These are phyloP conservation scores for Melanitta fusca DNA, from an alignment of 2,797 vertebrate species.

Conservation along the genomic window DNA sequence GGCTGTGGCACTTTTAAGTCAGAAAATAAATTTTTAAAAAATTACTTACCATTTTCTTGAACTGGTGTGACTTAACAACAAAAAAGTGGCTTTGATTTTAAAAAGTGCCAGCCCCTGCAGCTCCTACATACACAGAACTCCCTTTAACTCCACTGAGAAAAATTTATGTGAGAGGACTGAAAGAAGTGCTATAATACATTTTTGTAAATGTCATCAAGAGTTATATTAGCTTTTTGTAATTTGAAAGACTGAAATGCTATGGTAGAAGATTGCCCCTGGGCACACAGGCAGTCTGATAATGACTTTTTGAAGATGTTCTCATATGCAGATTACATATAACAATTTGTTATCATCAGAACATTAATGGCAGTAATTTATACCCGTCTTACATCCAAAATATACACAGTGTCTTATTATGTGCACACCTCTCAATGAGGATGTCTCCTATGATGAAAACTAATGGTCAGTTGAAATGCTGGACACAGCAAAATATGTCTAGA, in stretches of 20 bases:
- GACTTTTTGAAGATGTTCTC: conserved; percentile 42
- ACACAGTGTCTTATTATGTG: neutral
- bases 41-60: conserved; percentile 38
- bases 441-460: neutral
- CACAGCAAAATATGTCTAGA: neutral
- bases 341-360: conserved; percentile 48
- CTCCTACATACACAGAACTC: neutral
- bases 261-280: conserved; percentile 42
- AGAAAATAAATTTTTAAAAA: neutral
- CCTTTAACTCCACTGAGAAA: conserved; percentile 22
- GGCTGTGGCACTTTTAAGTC: neutral
- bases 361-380: conserved; percentile 46
- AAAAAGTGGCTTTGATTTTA: neutral
- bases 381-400: neutral
- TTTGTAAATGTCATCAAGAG: conserved; percentile 59
- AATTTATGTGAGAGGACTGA: conserved; percentile 22
- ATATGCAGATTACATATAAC: conserved; percentile 62
- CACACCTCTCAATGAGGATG: neutral
- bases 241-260: conserved; percentile 41
- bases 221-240: conserved; percentile 58
- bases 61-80: neutral
- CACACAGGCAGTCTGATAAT: conserved; percentile 32
- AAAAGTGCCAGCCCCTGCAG: neutral
- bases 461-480: neutral
- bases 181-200: conserved; percentile 30